phyloP scores from a whole-genome alignment of 2,797 vertebrate genomes.

The Enoplosus armatus region DNA sequence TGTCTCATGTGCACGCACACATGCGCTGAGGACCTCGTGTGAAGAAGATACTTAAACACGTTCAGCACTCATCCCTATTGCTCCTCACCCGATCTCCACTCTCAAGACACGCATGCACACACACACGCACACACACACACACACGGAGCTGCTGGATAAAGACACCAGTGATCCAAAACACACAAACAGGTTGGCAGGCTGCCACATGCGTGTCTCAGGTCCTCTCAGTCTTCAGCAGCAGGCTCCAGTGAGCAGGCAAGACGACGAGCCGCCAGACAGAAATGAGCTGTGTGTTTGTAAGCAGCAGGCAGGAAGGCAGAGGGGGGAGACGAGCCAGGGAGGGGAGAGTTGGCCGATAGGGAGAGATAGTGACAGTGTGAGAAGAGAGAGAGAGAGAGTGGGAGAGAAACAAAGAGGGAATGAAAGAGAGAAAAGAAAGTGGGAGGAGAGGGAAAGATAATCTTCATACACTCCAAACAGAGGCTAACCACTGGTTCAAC shows the following conservation, averaged over 20 bases:
- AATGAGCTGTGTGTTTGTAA: constrained; percentile 76
- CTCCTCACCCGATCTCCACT: constrained; percentile 40
- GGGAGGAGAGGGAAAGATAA: constrained; percentile 35
- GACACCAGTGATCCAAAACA: constrained; percentile 79
- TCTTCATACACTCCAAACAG: constrained; percentile 72
- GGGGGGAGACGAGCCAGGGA: constrained; percentile 39
- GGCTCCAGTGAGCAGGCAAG: constrained; percentile 67
- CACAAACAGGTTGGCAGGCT: constrained; percentile 73
- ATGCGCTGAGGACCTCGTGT: constrained; percentile 6
- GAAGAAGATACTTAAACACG: constrained; percentile 58
- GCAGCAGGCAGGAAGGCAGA: constrained; percentile 54
- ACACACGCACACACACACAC: constrained; percentile 10
- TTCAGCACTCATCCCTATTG: constrained; percentile 39
- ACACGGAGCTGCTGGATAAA: constrained; percentile 64
- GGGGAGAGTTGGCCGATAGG: constrained; percentile 18
- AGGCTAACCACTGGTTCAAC: constrained; percentile 70
- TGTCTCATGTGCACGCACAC: background rate
- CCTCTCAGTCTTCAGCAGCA: constrained; percentile 69
- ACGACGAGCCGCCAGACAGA: constrained; percentile 64
- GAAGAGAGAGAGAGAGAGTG: background rate
- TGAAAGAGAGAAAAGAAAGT: background rate
- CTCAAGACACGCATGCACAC: constrained; percentile 18
- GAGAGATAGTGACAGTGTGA: constrained; percentile 9
- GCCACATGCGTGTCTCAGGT: constrained; percentile 74
- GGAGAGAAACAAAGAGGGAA: background rate